Evolutionary conservation across 2,888 invertebrate species (phyloP), one percentile per base, ranked within the genome.

Genomic region (Tuberolachnus salignus): DNA sequence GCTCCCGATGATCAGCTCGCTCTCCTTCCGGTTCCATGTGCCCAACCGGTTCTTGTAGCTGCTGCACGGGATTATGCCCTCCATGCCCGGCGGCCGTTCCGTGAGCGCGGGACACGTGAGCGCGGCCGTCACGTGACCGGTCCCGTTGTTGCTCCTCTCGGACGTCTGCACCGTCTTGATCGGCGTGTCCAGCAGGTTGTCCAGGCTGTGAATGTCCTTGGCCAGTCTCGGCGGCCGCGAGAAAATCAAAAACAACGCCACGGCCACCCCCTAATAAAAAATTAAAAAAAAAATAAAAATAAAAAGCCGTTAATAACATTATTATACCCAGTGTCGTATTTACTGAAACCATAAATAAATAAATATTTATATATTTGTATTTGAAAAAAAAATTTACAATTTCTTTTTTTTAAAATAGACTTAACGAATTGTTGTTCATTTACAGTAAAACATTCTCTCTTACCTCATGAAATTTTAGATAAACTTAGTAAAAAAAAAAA

Each of bases 61-160:
- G 85, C 91, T 92, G 87, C 92, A 92, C 0, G 91, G 91, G 81
- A 92, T 91, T 81, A 92, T 86, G 80, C 91, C 92, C 86, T 91
- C 91, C 91, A 91, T 91, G 70, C 88, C 91, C n/a, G 89, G 89
- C 0, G 91, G 91, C 53, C 91, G 88, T 83, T 91, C 91, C 42
- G 59, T 49, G n/a, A 59, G 78, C 21, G 59, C 59, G 82, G 82
- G 82, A 55, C 87, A 80, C 42, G 80, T 44, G 19, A 67, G 19
- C 21, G 73, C 44, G 14, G 66, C 42, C 44, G 81, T 57, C 64
- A 59, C 19, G 81, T 69, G 10, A 70, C 82, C 44, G 78, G 61
- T 19, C 57, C 72, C n/a, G 14, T 75, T 75, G 53, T 81, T 74
- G 53, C 53, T 80, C 59, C 80, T 49, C 34, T 59, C 44, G 80